phyloP scores from a whole-genome alignment of 2,113 vertebrate species.

The Stegostoma tigrinum region DNA sequence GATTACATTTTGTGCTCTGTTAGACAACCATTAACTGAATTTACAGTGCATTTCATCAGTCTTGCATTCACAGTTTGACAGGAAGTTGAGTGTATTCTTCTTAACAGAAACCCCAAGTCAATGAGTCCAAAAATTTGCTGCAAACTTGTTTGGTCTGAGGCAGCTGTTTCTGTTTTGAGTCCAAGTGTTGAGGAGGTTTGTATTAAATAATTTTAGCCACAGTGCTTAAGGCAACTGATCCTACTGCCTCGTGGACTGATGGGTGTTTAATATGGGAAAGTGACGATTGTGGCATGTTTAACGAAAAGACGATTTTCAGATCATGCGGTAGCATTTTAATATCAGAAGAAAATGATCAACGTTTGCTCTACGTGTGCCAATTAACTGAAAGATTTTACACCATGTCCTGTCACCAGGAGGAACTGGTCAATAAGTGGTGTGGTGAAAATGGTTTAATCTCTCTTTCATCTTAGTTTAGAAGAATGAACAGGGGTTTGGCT shows the following conservation, averaged over 20 bases:
- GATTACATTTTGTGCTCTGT: background rate
- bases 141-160: background rate
- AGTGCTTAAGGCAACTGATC: background rate
- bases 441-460: background rate
- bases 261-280: background rate
- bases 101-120: background rate
- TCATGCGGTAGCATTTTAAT: background rate
- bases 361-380: background rate
- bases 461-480: too few species aligned
- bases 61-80: background rate
- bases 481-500: too few species aligned
- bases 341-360: background rate
- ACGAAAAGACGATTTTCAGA: background rate
- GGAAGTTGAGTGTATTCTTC: background rate
- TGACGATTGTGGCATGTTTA: background rate
- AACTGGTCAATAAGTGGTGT: background rate
- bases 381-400: background rate
- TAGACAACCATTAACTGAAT: background rate
- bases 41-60: background rate
- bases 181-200: background rate
- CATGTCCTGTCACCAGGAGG: background rate
- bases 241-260: background rate
- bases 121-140: background rate
- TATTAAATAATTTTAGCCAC: too few species aligned
- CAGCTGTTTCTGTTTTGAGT: background rate